Evolutionary conservation across 2,888 invertebrate species (phyloP).

Genomic region (Acanthosepion esculentum): DNA sequence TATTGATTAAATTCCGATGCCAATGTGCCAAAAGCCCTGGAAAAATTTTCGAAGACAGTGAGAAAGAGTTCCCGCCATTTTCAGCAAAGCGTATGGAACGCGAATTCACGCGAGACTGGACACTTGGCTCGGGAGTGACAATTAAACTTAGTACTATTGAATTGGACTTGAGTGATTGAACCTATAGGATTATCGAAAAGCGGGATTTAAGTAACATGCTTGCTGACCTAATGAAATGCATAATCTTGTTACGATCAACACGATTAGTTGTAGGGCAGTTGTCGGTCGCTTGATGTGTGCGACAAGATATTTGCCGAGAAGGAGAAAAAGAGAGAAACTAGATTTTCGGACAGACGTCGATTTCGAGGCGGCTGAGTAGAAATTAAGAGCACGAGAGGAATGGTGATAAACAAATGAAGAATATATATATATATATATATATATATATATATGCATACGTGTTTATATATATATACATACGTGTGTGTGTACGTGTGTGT

Average conservation of each 20-base stretch:
- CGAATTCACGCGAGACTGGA: background rate
- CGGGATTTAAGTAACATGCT: background rate
- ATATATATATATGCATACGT: no score
- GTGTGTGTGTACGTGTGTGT: no score
- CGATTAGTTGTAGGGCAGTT: background rate
- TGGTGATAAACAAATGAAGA: no score
- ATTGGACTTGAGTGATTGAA: background rate
- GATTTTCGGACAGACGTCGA: no score
- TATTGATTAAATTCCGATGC: conserved; percentile 4
- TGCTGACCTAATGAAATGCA: conserved; percentile 16
- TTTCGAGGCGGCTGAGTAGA: background rate
- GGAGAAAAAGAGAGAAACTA: no score
- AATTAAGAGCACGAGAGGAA: no score
- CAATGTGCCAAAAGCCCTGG: conserved; percentile 16
- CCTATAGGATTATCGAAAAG: background rate
- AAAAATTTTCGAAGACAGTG: background rate
- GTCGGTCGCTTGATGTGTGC: background rate
- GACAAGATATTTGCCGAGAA: background rate
- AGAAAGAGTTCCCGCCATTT: background rate
- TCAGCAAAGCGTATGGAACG: background rate
- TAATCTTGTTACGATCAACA: background rate
- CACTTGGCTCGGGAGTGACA: background rate
- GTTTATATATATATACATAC: no score
- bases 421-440: background rate
- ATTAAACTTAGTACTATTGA: background rate